A percentile compares a stretch with the other conserved stretches of the same genome.
Evolutionary conservation across 2,888 invertebrate genomes (phyloP).

Genomic region (Nephrotoma guestfalica): DNA sequence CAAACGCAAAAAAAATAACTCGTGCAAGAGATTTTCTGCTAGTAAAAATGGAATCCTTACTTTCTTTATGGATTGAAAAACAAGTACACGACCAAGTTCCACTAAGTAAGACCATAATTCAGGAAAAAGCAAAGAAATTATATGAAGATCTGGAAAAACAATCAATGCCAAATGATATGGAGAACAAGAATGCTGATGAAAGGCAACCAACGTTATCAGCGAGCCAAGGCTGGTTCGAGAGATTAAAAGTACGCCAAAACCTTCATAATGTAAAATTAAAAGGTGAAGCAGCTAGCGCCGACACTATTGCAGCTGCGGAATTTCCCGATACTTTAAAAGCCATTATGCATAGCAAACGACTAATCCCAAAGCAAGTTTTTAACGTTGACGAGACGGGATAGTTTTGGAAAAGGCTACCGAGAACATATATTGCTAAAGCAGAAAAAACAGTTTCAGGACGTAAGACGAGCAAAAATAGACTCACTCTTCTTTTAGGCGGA

Average conservation of each 20-base stretch:
- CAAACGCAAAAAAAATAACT: too few species aligned
- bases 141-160: too few species aligned
- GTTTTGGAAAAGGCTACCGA: too few species aligned
- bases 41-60: too few species aligned
- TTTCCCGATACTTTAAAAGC: conserved; percentile 1
- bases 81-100: too few species aligned
- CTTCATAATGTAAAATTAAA: too few species aligned
- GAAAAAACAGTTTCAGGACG: not conserved
- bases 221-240: not conserved
- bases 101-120: too few species aligned
- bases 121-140: too few species aligned
- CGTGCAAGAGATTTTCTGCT: too few species aligned
- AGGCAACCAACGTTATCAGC: not conserved
- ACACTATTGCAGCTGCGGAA: too few species aligned
- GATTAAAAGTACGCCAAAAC: conserved; percentile 4
- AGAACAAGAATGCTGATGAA: conserved; percentile 1
- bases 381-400: not conserved
- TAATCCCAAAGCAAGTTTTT: not conserved
- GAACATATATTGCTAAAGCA: not conserved
- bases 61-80: too few species aligned
- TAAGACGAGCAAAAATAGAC: not conserved
- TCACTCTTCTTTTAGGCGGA: not conserved
- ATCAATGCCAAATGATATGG: not conserved
- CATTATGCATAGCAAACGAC: not conserved
- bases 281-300: too few species aligned